These are phyloP conservation scores for Eupithecia vulgata DNA, from an alignment of 2,888 invertebrate species.

Conservation along the genomic window DNA sequence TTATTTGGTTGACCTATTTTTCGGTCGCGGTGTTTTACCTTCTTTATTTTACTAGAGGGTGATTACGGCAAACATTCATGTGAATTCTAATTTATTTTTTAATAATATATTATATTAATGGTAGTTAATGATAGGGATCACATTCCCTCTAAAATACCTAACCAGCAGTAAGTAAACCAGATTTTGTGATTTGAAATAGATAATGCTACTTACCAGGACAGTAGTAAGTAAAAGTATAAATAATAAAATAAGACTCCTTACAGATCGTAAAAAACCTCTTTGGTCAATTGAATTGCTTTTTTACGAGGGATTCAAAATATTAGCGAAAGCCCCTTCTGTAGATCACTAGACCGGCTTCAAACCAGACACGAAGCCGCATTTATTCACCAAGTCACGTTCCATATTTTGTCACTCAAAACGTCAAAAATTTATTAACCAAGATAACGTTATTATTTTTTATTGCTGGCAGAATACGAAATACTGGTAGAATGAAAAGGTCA, in stretches of 20 bases:
- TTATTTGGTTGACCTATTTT: slow-evolving; percentile 3
- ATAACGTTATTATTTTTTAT: neutral
- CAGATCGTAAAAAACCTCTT: slow-evolving; percentile 6
- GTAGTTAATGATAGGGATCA: neutral
- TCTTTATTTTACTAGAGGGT: neutral
- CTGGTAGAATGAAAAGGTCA: neutral
- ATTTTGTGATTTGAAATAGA: neutral
- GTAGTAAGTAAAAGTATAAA: neutral
- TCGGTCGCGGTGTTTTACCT: neutral
- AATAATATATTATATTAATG: neutral
- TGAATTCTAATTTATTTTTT: neutral
- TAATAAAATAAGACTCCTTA: neutral
- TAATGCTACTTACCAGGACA: neutral
- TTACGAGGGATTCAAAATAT: slow-evolving; percentile 11
- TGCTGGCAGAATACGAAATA: slow-evolving; percentile 17
- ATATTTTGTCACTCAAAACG: slow-evolving; percentile 22
- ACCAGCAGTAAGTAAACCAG: neutral
- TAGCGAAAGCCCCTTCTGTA: slow-evolving; percentile 20
- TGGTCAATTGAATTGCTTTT: slow-evolving; percentile 4
- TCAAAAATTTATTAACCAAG: neutral
- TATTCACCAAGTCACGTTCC: slow-evolving; percentile 40
- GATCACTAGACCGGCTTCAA: slow-evolving; percentile 19
- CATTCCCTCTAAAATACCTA: neutral
- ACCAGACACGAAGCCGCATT: slow-evolving; percentile 32
- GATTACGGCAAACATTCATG: neutral